Base-by-base conservation (phyloP, 2,888 invertebrate species). In the Sialis lutaria region DNA sequence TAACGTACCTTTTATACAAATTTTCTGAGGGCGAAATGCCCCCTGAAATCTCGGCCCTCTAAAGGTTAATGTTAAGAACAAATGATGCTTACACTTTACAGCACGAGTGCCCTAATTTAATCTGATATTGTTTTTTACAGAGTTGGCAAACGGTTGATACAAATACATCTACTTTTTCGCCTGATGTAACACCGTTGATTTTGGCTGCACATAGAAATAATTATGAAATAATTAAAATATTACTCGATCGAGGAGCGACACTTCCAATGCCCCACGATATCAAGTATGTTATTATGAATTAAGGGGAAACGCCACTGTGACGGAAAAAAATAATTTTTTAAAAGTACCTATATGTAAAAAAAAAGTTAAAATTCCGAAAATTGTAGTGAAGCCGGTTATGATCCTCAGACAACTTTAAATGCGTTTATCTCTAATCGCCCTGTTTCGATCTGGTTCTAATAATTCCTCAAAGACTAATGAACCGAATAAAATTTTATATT, bases 201-300 rank as follows among this genome's bases (percentile, higher is more conserved):
- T 68, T 95, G 54, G 93, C 93, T 0, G 92, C 93, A 31, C 93
- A 95, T 61, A 77, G 84, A 59, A 91, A 95, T 63, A 95, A 95
- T 68, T 95, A 93, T 60, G 95, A 95, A 68, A 95, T 95, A 57
- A 74, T 96, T 54, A 95, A 95, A 67, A 79, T 96, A 47, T 70
- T 96, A 13, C 68, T 96, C 48, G 95, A 95, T 62, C 73, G 95
- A 45, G 93, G 95, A 13, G 92, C 92, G 6, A 86, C 88, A 2
- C 73, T 95, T 46, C 90, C 90, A 1, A 82, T 86, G 72, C 90
- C 90, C 30, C 90, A 90, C 60, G 89, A 89, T 55, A 80, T 89
- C 54, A 76, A 75, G 80, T 80, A 63, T 58, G 63, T n/a, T n/a
- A n/a, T n/a, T n/a, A n/a, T n/a, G n/a, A n/a, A n/a, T n/a, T n/a